A percentile compares a stretch with the other conserved stretches of the same genome.
Evolutionary conservation across 1,140 invertebrate species (phyloP).

Genomic region (Daktulosphaira vitifoliae): DNA sequence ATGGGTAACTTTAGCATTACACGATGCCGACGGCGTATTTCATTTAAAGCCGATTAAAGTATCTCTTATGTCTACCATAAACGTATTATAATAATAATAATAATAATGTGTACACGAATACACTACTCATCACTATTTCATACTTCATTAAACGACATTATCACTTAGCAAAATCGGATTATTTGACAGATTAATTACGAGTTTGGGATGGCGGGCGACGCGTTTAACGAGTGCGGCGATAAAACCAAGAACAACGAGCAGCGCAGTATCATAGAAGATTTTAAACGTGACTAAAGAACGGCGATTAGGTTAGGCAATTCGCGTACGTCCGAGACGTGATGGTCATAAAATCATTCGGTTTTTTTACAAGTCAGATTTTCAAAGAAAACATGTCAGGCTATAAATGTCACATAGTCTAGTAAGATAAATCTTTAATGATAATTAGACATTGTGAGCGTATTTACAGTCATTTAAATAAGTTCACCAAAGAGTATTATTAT

Average conservation of each 20-base stretch:
- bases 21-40: not conserved
- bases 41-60: constrained; percentile 30
- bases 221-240: not conserved
- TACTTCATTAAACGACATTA: constrained; percentile 29
- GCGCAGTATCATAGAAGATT: not conserved
- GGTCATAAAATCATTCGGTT: not conserved
- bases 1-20: too few relatives aligned
- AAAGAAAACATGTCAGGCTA: too few relatives aligned
- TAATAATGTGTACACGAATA: not conserved
- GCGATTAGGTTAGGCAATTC: constrained; percentile 10
- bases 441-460: too few relatives aligned
- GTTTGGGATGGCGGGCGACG: not conserved
- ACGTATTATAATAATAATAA: not conserved
- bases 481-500: too few relatives aligned
- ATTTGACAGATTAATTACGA: constrained; percentile 12
- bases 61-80: not conserved
- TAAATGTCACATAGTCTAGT: too few relatives aligned
- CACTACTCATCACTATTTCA: constrained; percentile 19
- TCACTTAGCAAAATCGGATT: constrained; percentile 7
- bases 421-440: too few relatives aligned
- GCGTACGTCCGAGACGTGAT: not conserved
- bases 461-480: too few relatives aligned
- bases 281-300: not conserved
- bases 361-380: too few relatives aligned
- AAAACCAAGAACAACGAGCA: not conserved